Evolutionary conservation across 2,797 vertebrate genomes (phyloP).

Genomic region (Euphonia xanthogaster): DNA sequence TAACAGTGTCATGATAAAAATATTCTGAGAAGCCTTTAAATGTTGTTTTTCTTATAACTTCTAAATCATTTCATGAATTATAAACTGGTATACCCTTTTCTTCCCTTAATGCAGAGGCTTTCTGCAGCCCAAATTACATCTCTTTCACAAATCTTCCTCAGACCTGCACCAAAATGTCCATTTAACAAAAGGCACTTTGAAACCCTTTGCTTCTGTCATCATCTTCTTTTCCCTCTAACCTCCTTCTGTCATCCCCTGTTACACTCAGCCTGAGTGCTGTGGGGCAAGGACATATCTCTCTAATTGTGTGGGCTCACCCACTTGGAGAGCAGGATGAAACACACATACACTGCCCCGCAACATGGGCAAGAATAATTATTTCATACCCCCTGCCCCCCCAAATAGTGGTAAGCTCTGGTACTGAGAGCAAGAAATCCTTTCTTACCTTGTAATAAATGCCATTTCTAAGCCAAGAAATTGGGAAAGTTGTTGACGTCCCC

Average conservation of each 20-base stretch:
- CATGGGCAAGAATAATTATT: neutral
- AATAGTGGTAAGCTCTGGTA: neutral
- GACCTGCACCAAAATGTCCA: neutral
- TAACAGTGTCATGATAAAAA: neutral
- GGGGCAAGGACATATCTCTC: neutral
- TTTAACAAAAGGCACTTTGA: constrained; percentile 19
- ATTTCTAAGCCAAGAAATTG: neutral
- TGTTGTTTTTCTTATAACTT: neutral
- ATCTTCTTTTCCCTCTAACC: neutral
- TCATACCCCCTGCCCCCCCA: accelerated
- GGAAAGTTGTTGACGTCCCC: neutral
- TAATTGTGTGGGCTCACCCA: neutral
- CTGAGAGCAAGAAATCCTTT: neutral
- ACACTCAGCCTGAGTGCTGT: neutral
- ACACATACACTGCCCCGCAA: neutral
- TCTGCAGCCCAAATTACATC: neutral
- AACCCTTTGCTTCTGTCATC: neutral
- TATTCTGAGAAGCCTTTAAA: neutral
- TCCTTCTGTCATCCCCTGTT: constrained; percentile 45
- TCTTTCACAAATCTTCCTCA: neutral
- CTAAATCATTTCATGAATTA: neutral
- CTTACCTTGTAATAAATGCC: neutral
- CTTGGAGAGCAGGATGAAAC: neutral
- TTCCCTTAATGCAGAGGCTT: neutral
- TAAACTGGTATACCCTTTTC: neutral